Percentiles rank a stretch among this genome's conserved stretches.
Evolutionary conservation across 2,797 vertebrate species (phyloP).

Genomic region (Crenuchus spilurus): DNA sequence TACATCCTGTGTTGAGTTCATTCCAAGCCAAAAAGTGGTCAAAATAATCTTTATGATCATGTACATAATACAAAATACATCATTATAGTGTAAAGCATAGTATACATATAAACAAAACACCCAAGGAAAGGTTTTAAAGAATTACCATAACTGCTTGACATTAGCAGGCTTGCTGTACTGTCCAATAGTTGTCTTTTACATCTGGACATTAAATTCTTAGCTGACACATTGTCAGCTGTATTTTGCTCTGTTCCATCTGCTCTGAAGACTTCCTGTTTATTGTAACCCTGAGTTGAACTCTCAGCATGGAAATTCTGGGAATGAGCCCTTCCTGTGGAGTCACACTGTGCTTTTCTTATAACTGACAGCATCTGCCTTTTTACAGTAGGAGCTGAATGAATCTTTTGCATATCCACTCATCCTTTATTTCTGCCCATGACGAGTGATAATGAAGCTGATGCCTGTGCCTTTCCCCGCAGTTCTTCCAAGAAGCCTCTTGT

Average conservation of each 20-base stretch:
- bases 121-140: neutral
- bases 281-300: conserved; percentile 14
- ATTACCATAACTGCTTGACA: neutral
- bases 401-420: neutral
- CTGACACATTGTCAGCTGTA: conserved; percentile 7
- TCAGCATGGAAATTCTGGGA: conserved; percentile 9
- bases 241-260: conserved; percentile 20
- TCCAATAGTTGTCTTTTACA: neutral
- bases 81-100: too few relatives aligned
- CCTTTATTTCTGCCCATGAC: neutral
- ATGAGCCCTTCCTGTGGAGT: conserved; percentile 1
- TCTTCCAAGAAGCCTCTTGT: neutral
- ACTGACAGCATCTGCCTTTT: neutral
- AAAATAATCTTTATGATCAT: too few relatives aligned
- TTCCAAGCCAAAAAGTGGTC: too few relatives aligned
- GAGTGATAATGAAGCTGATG: neutral
- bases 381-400: neutral
- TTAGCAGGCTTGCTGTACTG: neutral
- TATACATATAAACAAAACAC: neutral
- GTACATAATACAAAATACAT: too few relatives aligned
- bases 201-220: neutral
- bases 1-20: too few relatives aligned
- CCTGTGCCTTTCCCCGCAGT: neutral
- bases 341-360: neutral
- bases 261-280: conserved; percentile 20